phyloP scores from a whole-genome alignment of 2,888 invertebrate species.

The Aethes cnicana region DNA sequence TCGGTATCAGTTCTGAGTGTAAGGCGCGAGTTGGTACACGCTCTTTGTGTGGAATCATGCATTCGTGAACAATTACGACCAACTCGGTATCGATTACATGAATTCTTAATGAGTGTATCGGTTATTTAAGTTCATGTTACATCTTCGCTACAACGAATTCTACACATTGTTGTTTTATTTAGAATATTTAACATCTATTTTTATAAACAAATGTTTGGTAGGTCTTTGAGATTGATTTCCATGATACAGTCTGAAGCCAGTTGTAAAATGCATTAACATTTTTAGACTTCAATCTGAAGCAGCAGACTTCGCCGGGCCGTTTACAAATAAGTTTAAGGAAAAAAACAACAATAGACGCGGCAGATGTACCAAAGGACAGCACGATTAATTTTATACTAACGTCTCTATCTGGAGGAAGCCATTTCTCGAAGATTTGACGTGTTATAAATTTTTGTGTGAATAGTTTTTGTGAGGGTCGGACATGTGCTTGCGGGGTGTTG shows the following conservation, averaged over 20 bases:
- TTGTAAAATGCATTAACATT: no score
- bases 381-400: conserved; percentile 80
- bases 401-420: conserved; percentile 78
- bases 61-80: conserved; percentile 61
- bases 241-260: background rate
- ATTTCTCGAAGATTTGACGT: conserved; percentile 78
- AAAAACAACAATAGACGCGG: conserved; percentile 62
- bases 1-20: conserved; percentile 47
- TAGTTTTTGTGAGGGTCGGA: conserved; percentile 54
- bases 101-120: conserved; percentile 62
- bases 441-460: conserved; percentile 76
- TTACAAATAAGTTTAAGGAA: conserved; percentile 37
- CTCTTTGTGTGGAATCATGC: conserved; percentile 47
- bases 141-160: conserved; percentile 16
- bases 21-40: conserved; percentile 42
- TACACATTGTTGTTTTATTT: conserved; percentile 11
- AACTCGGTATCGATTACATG: conserved; percentile 62
- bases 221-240: background rate
- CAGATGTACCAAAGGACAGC: conserved; percentile 68
- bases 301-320: conserved; percentile 2
- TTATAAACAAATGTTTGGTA: background rate
- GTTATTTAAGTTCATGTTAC: conserved; percentile 41
- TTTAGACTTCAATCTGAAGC: no score
- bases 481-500: conserved; percentile 57
- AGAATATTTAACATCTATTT: background rate